A percentile compares a stretch with the other conserved stretches of the same genome.
Evolutionary conservation across 2,797 vertebrate genomes (phyloP).

Genomic region (Acanthopagrus latus): DNA sequence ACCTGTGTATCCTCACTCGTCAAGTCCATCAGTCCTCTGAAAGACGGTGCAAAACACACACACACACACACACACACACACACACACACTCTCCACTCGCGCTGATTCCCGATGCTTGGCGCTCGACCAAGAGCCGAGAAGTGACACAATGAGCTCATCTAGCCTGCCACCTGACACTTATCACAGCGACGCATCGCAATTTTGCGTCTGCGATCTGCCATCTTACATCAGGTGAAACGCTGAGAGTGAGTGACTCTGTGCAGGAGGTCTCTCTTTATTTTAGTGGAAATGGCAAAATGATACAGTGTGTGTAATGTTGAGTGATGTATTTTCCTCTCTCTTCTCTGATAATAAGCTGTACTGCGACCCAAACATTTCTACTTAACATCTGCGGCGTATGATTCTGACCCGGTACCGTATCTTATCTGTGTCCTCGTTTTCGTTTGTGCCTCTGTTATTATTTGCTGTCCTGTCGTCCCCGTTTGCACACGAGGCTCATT

Average conservation of each 20-base stretch:
- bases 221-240: conserved; percentile 9
- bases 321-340: not conserved
- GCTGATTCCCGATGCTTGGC: conserved; percentile 15
- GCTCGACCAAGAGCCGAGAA: conserved; percentile 25
- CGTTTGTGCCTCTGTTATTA: conserved; percentile 19
- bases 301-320: not conserved
- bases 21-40: not conserved
- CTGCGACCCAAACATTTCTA: conserved; percentile 14
- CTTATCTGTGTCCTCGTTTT: conserved; percentile 11
- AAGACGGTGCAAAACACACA: too few relatives aligned
- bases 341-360: not conserved
- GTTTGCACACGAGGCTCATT: conserved; percentile 39
- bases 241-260: too few relatives aligned
- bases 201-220: conserved; percentile 21
- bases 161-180: conserved; percentile 39
- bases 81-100: too few relatives aligned
- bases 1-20: not conserved
- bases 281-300: not conserved
- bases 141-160: conserved; percentile 32
- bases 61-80: too few relatives aligned
- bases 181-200: conserved; percentile 18
- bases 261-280: too few relatives aligned
- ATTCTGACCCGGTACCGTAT: conserved; percentile 19
- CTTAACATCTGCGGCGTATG: conserved; percentile 21
- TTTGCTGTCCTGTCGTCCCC: not conserved